Conservation (phyloP, 1,140 invertebrate species). For the Drosophila equinoxialis region DNA sequence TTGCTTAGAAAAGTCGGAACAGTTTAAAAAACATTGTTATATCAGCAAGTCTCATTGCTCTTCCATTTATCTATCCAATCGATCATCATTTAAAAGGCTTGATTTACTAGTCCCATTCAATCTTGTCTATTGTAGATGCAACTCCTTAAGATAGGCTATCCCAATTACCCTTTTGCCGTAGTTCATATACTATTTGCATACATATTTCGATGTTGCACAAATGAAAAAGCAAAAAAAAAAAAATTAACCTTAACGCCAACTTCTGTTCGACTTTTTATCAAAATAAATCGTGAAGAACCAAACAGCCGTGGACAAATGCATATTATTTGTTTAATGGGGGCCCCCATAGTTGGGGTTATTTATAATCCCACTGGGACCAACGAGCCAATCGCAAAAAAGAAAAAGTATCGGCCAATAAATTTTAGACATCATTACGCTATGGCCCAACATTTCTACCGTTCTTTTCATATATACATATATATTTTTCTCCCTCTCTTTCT, state of each 20-base stretch:
- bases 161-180: neutral
- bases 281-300: slow-evolving; percentile 75
- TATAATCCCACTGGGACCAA: slow-evolving; percentile 58
- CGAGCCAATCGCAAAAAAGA: slow-evolving; percentile 68
- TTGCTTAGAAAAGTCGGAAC: neutral
- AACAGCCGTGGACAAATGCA: slow-evolving; percentile 41
- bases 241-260: slow-evolving; percentile 69
- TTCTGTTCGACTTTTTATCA: slow-evolving; percentile 76
- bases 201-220: slow-evolving; percentile 12
- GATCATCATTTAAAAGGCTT: neutral
- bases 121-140: neutral
- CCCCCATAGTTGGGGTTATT: slow-evolving; percentile 46
- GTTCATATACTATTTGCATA: neutral
- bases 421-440: slow-evolving; percentile 69
- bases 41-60: neutral
- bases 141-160: neutral
- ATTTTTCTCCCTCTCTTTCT: neutral
- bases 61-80: neutral
- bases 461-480: no score
- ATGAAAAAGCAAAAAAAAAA: neutral
- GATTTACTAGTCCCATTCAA: neutral
- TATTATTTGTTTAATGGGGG: slow-evolving; percentile 52
- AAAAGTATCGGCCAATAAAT: slow-evolving; percentile 78
- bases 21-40: neutral
- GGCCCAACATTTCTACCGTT: slow-evolving; percentile 35